Conservation (phyloP, 2,113 vertebrate species). For the Diadophis punctatus region DNA sequence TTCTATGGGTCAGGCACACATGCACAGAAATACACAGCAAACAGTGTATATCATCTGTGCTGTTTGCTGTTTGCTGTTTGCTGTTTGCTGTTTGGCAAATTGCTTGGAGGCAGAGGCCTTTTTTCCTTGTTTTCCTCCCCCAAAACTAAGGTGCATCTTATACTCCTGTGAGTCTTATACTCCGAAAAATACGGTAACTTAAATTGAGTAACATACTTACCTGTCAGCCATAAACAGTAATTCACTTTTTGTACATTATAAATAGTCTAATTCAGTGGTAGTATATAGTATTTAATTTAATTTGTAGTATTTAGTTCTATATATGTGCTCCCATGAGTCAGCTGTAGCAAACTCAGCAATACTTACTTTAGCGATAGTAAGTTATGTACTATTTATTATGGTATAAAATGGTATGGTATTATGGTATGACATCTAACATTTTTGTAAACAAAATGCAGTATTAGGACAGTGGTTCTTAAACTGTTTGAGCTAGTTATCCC, state of each 20-base stretch:
- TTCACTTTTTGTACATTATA: not conserved
- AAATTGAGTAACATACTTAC: not conserved
- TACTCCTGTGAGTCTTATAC: too few species aligned
- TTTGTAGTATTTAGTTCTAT: not conserved
- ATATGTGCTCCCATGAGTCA: not conserved
- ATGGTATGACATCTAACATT: too few species aligned
- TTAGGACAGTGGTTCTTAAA: not conserved
- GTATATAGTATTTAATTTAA: not conserved
- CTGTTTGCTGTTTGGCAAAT: too few species aligned
- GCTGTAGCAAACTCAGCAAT: not conserved
- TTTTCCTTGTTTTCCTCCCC: too few species aligned
- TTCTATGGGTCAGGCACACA: too few species aligned
- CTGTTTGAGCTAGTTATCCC: not conserved
- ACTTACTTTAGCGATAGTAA: not conserved
- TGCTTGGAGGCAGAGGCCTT: too few species aligned
- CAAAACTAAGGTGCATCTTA: too few species aligned
- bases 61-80: too few species aligned
- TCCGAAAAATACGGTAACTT: too few species aligned
- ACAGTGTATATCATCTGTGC: too few species aligned
- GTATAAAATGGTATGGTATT: too few species aligned
- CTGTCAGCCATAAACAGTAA: not conserved
- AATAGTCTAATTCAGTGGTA: not conserved
- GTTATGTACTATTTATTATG: not conserved
- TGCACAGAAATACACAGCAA: too few species aligned
- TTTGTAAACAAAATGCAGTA: not conserved